These are phyloP conservation scores for Molossus molossus DNA, from an alignment of 2,797 vertebrate species.

Conservation along the genomic window DNA sequence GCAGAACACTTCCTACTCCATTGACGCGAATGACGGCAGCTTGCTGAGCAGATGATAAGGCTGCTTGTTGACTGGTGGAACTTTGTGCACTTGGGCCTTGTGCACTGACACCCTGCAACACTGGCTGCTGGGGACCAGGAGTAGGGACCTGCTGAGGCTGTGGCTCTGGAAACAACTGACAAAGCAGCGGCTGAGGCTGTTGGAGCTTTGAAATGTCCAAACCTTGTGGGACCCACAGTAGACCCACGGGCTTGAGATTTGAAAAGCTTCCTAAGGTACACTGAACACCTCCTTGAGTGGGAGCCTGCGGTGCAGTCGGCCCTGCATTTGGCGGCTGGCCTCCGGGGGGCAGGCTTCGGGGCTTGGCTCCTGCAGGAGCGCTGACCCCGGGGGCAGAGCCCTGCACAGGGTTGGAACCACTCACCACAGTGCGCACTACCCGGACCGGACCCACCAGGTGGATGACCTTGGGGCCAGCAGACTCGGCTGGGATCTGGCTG, in stretches of 20 bases:
- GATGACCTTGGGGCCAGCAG: constrained; percentile 93
- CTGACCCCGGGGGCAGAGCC: constrained; percentile 88
- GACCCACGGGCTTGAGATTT: constrained; percentile 92
- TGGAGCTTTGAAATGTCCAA: constrained; percentile 91
- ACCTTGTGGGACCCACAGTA: constrained; percentile 92
- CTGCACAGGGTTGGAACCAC: constrained; percentile 92
- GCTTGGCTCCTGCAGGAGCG: constrained; percentile 90
- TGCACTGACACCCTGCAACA: constrained; percentile 87
- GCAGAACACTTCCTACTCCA: constrained; percentile 93
- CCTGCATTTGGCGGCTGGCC: constrained; percentile 90
- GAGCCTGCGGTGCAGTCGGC: constrained; percentile 91
- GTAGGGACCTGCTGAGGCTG: constrained; percentile 89
- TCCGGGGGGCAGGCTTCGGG: constrained; percentile 92
- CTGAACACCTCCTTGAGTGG: constrained; percentile 91
- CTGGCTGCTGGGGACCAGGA: constrained; percentile 91
- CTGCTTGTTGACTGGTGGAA: constrained; percentile 89
- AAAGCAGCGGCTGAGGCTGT: constrained; percentile 83
- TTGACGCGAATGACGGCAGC: constrained; percentile 92
- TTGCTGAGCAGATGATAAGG: constrained; percentile 92
- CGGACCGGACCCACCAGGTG: constrained; percentile 93
- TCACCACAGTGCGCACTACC: constrained; percentile 93
- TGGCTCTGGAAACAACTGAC: constrained; percentile 91
- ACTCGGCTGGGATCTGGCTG: constrained; percentile 92
- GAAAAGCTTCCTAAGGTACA: constrained; percentile 93
- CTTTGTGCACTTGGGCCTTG: constrained; percentile 86